Evolutionary conservation across 2,113 vertebrate genomes (phyloP).

Genomic region (Bujurquina vittata): DNA sequence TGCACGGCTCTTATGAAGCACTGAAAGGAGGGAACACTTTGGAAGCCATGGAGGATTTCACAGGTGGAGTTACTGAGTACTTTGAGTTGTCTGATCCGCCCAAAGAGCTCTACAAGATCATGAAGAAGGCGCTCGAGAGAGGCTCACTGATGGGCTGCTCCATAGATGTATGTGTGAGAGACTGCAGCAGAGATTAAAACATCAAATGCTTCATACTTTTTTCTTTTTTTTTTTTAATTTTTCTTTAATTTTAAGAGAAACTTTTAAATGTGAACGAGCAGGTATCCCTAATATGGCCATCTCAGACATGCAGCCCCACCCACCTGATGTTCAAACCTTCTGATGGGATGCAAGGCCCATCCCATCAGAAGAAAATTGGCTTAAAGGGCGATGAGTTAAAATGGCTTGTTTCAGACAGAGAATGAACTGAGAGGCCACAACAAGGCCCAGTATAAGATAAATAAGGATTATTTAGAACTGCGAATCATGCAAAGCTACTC

Average conservation of each 20-base stretch:
- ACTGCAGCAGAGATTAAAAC: too few species aligned
- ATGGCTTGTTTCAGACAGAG: not conserved
- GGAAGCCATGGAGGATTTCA: conserved; percentile 99
- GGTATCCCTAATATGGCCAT: not conserved
- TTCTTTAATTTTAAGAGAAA: not conserved
- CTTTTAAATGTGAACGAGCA: not conserved
- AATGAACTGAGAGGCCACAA: not conserved
- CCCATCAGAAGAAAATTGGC: not conserved
- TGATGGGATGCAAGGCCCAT: too few species aligned
- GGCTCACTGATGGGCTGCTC: conserved; percentile 98
- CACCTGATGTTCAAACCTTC: not conserved
- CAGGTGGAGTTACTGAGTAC: conserved; percentile 95
- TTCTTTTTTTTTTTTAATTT: too few species aligned
- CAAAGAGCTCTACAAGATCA: conserved; percentile 90
- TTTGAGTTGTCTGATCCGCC: conserved; percentile 92
- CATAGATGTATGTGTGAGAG: conserved; percentile 88
- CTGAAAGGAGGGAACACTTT: conserved; percentile 96
- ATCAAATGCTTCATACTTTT: too few species aligned
- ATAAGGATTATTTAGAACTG: not conserved
- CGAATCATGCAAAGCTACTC: not conserved
- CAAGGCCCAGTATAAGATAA: not conserved
- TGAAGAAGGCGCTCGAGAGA: conserved; percentile 94
- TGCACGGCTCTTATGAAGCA: conserved; percentile 96
- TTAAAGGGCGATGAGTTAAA: not conserved
- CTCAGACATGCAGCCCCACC: not conserved